phyloP scores from a whole-genome alignment of 2,797 vertebrate species.

The Siniperca scherzeri region DNA sequence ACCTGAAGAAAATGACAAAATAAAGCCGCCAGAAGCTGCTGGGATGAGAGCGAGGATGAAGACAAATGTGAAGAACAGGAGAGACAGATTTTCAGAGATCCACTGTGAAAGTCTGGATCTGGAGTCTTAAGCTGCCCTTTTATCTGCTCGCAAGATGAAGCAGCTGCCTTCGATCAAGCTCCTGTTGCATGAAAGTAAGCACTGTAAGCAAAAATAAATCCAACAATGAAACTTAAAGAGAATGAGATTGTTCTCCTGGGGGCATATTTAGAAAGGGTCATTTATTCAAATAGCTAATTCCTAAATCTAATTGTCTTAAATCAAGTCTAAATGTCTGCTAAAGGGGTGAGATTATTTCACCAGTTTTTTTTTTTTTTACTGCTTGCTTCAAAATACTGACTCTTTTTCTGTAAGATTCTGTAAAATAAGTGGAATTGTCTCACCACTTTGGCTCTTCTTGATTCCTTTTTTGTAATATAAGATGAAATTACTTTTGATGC shows the following conservation, averaged over 20 bases:
- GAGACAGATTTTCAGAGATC: background rate
- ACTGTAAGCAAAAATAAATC: background rate
- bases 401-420: background rate
- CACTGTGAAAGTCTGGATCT: background rate
- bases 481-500: background rate
- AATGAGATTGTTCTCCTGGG: background rate
- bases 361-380: background rate
- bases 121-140: background rate
- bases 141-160: background rate
- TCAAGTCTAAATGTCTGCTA: background rate
- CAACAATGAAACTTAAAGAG: background rate
- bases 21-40: conserved; percentile 24
- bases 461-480: background rate
- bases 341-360: background rate
- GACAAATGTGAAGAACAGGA: background rate
- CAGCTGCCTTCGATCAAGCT: background rate
- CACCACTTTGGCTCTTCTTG: too few species aligned
- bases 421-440: background rate
- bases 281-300: background rate
- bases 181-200: background rate
- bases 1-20: conserved; percentile 41
- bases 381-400: background rate
- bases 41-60: conserved; percentile 9
- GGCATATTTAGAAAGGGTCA: background rate
- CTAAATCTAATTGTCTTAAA: background rate